Conservation (phyloP, 23 tunicate genomes). For the Ascidia mentula region DNA sequence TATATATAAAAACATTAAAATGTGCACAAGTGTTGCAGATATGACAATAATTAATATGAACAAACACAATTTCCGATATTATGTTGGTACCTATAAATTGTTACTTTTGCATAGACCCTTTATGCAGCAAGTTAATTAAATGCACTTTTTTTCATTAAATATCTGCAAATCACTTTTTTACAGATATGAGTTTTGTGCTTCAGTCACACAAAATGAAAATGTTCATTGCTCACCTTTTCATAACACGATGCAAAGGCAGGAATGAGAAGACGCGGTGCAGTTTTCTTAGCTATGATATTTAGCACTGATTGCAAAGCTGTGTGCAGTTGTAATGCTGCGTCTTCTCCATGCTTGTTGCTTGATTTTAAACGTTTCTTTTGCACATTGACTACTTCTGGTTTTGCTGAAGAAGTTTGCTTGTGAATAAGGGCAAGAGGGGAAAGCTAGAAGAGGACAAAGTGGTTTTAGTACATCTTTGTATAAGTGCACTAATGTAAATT, state of each 20-base stretch:
- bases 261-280: slow-evolving; percentile 24
- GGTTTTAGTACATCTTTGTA: too few relatives aligned
- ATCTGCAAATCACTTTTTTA: too few relatives aligned
- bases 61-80: too few relatives aligned
- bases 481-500: too few relatives aligned
- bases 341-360: neutral
- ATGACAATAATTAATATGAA: neutral
- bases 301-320: neutral
- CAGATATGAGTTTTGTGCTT: too few relatives aligned
- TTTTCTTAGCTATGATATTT: slow-evolving; percentile 11
- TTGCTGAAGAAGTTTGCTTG: neutral
- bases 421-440: neutral
- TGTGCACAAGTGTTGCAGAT: neutral
- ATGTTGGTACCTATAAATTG: too few relatives aligned
- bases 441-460: neutral
- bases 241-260: slow-evolving; percentile 17
- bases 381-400: too few relatives aligned
- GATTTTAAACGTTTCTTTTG: too few relatives aligned
- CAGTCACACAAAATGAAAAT: neutral
- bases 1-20: neutral
- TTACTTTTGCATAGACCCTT: too few relatives aligned
- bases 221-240: slow-evolving; percentile 12
- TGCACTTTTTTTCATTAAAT: too few relatives aligned
- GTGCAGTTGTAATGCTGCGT: neutral
- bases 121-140: too few relatives aligned